A percentile compares a stretch with the other conserved stretches of the same genome.
Evolutionary conservation across 1,140 invertebrate species (phyloP).

Genomic region (Lasioglossum albipes): DNA sequence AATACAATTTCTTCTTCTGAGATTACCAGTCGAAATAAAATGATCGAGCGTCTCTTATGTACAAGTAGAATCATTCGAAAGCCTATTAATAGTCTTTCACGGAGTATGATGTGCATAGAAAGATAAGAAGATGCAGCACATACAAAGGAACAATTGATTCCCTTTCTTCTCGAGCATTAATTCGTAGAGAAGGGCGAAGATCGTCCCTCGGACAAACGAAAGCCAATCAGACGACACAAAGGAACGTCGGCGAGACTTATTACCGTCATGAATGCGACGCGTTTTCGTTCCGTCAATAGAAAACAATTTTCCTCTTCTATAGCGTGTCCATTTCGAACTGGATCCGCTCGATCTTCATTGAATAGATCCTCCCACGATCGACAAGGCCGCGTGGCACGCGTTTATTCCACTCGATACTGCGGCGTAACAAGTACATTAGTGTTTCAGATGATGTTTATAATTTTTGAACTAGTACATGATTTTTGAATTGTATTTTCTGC

Average conservation of each 20-base stretch:
- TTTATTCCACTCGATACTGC: constrained; percentile 20
- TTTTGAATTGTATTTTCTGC: no score
- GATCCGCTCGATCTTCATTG: no score
- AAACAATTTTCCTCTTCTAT: neutral
- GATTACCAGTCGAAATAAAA: no score
- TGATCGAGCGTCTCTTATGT: no score
- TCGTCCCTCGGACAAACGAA: neutral
- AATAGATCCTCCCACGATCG: neutral
- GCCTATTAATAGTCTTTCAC: no score
- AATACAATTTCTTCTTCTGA: no score
- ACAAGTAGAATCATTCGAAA: no score
- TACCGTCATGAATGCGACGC: neutral
- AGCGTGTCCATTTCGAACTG: neutral
- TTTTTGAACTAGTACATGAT: no score
- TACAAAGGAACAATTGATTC: neutral
- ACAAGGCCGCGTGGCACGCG: neutral
- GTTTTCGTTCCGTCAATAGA: neutral
- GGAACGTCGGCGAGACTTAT: neutral
- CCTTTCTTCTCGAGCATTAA: neutral
- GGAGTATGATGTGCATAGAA: no score
- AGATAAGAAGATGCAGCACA: neutral
- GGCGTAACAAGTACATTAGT: no score
- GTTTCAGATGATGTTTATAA: no score
- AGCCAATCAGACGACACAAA: neutral
- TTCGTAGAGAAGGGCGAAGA: neutral